phyloP scores from a whole-genome alignment of 1,140 invertebrate species.

The Drosophila obscura region DNA sequence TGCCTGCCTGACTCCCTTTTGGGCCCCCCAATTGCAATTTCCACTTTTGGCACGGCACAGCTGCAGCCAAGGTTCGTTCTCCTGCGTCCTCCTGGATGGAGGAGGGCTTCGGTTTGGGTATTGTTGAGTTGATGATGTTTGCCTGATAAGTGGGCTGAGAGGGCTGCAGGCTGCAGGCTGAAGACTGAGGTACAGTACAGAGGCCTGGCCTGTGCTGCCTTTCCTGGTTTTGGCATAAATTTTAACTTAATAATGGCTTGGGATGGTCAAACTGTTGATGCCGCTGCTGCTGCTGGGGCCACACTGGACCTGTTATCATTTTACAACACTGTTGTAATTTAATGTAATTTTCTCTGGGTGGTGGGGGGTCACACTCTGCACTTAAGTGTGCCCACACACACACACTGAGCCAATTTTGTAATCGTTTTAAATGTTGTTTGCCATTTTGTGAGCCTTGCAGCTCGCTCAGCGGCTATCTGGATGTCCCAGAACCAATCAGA shows the following conservation, averaged over 20 bases:
- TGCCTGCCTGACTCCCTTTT: constrained; percentile 39
- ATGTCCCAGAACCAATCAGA: constrained; percentile 36
- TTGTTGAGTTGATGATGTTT: constrained; percentile 61
- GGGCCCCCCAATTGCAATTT: constrained; percentile 71
- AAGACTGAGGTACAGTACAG: too few relatives aligned
- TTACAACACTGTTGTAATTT: constrained; percentile 37
- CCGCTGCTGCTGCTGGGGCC: not conserved
- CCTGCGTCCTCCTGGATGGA: constrained; percentile 8
- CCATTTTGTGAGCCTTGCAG: constrained; percentile 35
- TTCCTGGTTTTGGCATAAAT: constrained; percentile 49
- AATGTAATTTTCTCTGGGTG: constrained; percentile 1
- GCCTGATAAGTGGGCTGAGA: constrained; percentile 59
- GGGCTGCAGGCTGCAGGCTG: constrained; percentile 31
- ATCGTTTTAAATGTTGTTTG: constrained; percentile 49
- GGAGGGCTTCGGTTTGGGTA: constrained; percentile 5
- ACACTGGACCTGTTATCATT: constrained; percentile 22
- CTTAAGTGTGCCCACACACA: too few relatives aligned
- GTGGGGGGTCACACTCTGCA: too few relatives aligned
- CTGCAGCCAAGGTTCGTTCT: constrained; percentile 33
- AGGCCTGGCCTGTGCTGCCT: constrained; percentile 1
- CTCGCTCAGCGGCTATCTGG: constrained; percentile 45
- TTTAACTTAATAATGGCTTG: constrained; percentile 45
- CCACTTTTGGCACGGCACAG: constrained; percentile 52
- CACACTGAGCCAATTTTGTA: not conserved
- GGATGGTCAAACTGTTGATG: constrained; percentile 9